Conservation (phyloP, 2,888 invertebrate species). For the Synergus japonicus region DNA sequence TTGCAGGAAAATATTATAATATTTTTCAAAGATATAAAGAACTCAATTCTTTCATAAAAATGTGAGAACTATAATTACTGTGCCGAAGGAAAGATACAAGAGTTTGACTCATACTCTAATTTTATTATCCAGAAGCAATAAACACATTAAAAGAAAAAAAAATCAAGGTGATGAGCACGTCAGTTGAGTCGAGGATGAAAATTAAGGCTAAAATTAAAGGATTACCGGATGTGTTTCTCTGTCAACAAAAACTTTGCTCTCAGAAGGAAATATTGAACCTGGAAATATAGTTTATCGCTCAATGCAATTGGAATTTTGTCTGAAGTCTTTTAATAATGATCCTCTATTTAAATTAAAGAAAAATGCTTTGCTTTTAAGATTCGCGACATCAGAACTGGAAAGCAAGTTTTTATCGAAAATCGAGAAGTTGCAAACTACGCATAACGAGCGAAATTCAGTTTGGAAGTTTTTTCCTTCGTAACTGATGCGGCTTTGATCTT, state of each 20-base stretch:
- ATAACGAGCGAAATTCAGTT: slow-evolving; percentile 20
- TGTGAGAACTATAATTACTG: neutral
- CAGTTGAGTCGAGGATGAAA: slow-evolving; percentile 12
- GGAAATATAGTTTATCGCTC: slow-evolving; percentile 32
- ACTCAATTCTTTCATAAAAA: neutral
- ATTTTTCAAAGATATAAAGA: too few relatives aligned
- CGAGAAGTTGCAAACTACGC: neutral
- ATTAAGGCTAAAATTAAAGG: too few relatives aligned
- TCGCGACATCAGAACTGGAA: neutral
- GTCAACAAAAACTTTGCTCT: neutral
- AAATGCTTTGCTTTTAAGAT: neutral
- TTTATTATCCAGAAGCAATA: slow-evolving; percentile 9
- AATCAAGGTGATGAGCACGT: slow-evolving; percentile 31
- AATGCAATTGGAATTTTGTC: neutral
- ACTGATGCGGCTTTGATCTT: slow-evolving; percentile 24
- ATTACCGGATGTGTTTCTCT: slow-evolving; percentile 10
- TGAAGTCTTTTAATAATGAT: too few relatives aligned
- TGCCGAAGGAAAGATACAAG: neutral
- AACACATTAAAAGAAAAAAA: neutral
- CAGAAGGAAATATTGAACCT: slow-evolving; percentile 13
- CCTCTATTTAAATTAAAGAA: too few relatives aligned
- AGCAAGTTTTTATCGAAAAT: neutral
- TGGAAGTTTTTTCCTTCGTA: neutral
- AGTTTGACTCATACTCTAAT: neutral
- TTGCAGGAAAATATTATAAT: too few relatives aligned